Conservation (phyloP, 2,888 invertebrate genomes). For the Euplexia lucipara region DNA sequence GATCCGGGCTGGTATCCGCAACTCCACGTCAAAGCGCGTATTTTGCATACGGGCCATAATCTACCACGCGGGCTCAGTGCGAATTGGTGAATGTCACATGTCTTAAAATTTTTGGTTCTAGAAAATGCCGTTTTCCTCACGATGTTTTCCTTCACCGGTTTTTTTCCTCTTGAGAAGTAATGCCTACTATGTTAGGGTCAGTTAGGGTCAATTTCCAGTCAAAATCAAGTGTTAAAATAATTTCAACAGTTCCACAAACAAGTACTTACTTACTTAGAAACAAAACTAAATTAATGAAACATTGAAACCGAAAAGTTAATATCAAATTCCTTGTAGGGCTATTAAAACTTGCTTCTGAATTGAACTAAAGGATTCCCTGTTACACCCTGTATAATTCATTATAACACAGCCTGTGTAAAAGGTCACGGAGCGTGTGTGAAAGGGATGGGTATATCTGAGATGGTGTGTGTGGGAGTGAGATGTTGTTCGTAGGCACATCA, state of each 20-base stretch:
- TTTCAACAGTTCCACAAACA: conserved; percentile 20
- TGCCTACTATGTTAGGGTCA: too few relatives aligned
- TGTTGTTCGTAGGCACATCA: conserved; percentile 72
- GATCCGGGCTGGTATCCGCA: too few relatives aligned
- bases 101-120: too few relatives aligned
- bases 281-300: conserved; percentile 31
- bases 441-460: conserved; percentile 17
- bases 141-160: too few relatives aligned
- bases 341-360: conserved; percentile 69
- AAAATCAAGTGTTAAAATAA: conserved; percentile 15
- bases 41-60: too few relatives aligned
- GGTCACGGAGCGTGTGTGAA: conserved; percentile 35
- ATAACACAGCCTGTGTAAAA: conserved; percentile 56
- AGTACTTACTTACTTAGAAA: neutral
- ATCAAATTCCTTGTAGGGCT: conserved; percentile 26
- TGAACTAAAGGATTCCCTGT: conserved; percentile 72
- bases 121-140: too few relatives aligned
- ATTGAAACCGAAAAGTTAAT: conserved; percentile 22
- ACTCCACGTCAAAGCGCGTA: too few relatives aligned
- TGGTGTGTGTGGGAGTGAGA: conserved; percentile 23
- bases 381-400: conserved; percentile 70
- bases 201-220: too few relatives aligned
- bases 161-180: too few relatives aligned
- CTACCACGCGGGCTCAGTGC: too few relatives aligned
- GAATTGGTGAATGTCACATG: too few relatives aligned